Base-by-base conservation (phyloP, 2,797 vertebrate species). In the Caiman crocodilus region DNA sequence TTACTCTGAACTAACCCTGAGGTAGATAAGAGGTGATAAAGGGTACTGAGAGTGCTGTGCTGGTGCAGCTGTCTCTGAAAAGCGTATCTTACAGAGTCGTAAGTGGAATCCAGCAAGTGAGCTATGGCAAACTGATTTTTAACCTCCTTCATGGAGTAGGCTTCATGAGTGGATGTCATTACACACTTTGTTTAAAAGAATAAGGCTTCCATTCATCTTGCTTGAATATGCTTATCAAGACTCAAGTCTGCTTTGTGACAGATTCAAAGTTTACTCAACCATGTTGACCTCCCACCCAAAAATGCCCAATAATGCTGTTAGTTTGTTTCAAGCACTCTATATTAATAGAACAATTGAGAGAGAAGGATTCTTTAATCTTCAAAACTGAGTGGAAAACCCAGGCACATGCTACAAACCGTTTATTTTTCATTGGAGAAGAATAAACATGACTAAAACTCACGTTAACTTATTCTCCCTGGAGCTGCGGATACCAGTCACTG, bases 191-290 rank as follows among this genome's bases (percentile, higher is more conserved):
- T 83, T 94, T 92, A 85, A 77, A 91, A 94, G 91, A 94, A 88
- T 88, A 96, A 95, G 91, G 92, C 90, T 96, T 96, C 94, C 77
- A 26, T 94, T 91, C 82, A 82, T 89, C 94, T 78, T 85, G 63
- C 90, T 30, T 69, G 89, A 90, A 88, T 87, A 87, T 76, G 74
- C 64, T 92, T 92, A 61, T 79, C 76, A 84, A 87, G 84, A 81
- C 84, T 95, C 94, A 95, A 91, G 85, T 65, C 93, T 94, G 86
- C 85, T 91, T 94, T 94, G 81, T 94, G 93, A 92, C 90, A 91
- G 87, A 82, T 82, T 94, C 85, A 92, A 84, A 5, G 30, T 92
- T 88, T 93, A 94, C 88, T 87, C 94, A 95, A 90, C 79, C 59
- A 79, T 74, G 92, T 84, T 91, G 42, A 56, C 77, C 92, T 89